phyloP scores from a whole-genome alignment of 2,113 vertebrate genomes.

The Pelmatolapia mariae region DNA sequence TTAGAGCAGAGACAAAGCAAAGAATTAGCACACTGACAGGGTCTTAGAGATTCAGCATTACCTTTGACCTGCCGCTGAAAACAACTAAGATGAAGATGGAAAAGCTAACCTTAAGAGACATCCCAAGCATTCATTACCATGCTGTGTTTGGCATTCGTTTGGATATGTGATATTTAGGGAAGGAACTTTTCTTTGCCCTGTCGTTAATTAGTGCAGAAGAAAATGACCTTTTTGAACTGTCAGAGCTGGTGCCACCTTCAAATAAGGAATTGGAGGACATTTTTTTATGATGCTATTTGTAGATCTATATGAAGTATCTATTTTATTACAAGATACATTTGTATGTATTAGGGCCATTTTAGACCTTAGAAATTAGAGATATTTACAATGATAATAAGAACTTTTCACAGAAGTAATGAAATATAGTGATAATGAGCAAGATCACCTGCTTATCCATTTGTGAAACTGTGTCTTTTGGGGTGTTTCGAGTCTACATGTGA shows the following conservation, averaged over 20 bases:
- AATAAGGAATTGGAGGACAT: not conserved
- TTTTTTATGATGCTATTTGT: not conserved
- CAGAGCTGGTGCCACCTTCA: not conserved
- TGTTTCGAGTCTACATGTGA: not conserved
- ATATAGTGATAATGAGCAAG: not conserved
- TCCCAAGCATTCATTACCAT: constrained; percentile 54
- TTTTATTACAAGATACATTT: not conserved
- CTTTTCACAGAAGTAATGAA: not conserved
- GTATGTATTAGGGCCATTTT: not conserved
- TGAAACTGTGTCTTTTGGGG: not conserved
- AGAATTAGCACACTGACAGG: not conserved
- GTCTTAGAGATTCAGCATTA: not conserved
- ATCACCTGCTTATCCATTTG: not conserved
- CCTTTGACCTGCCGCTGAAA: constrained; percentile 14
- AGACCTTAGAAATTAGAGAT: not conserved
- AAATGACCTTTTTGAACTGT: constrained; percentile 54
- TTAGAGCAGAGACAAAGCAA: not conserved
- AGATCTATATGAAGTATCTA: not conserved
- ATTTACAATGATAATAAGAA: not conserved
- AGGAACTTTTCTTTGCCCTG: not conserved
- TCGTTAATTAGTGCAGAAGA: constrained; percentile 55
- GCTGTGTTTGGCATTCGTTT: constrained; percentile 43
- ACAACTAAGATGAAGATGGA: constrained; percentile 7
- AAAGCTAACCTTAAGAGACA: constrained; percentile 42
- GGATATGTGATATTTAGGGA: constrained; percentile 59